Evolutionary conservation across 1,140 invertebrate genomes (phyloP).

Genomic region (Globodera ellingtonae): DNA sequence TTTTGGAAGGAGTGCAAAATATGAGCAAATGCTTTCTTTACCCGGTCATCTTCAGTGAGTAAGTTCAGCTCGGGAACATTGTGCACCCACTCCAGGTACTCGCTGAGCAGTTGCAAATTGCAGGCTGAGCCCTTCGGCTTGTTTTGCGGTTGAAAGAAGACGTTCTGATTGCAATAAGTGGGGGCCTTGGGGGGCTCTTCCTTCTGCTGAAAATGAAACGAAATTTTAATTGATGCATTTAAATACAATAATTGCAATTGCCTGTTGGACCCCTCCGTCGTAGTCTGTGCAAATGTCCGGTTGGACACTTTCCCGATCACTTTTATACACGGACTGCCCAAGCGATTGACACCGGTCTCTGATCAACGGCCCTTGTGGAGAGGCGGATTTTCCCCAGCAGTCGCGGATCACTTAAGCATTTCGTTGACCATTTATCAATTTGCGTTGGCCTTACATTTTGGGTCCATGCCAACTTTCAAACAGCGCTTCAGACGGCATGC

Average conservation of each 20-base stretch:
- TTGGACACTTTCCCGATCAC: background rate
- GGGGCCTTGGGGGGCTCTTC: background rate
- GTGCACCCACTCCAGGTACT: conserved; percentile 30
- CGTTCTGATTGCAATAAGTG: background rate
- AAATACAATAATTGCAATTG: background rate
- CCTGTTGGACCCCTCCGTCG: background rate
- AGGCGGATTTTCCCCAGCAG: conserved; percentile 15
- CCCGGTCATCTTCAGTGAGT: conserved; percentile 22
- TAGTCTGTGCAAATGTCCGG: background rate
- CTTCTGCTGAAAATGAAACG: background rate
- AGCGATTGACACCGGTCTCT: background rate
- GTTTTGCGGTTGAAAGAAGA: background rate
- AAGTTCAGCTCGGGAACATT: conserved; percentile 8
- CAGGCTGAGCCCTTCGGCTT: background rate
- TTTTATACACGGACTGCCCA: background rate
- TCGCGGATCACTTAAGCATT: conserved; percentile 16
- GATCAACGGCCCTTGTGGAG: background rate
- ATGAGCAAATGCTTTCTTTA: background rate
- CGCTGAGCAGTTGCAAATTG: conserved; percentile 18
- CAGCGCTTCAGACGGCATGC: conserved; percentile 64
- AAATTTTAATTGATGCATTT: background rate
- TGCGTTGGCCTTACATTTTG: conserved; percentile 33
- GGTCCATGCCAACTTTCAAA: conserved; percentile 64
- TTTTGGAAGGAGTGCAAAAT: background rate
- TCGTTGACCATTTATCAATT: background rate